These are phyloP conservation scores for Helicolenus hilgendorfi DNA, from an alignment of 2,797 vertebrate genomes.

Conservation along the genomic window DNA sequence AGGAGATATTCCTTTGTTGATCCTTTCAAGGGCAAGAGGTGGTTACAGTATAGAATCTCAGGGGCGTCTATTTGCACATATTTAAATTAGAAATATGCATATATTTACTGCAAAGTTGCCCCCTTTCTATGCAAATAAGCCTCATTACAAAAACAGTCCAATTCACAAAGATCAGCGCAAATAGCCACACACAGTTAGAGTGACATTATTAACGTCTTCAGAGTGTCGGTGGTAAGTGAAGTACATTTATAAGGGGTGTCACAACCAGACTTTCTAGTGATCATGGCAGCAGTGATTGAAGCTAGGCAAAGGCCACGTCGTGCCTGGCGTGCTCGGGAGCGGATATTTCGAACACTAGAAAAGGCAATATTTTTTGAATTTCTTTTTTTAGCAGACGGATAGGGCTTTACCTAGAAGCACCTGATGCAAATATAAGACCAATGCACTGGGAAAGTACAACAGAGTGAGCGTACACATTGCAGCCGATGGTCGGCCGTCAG, in stretches of 20 bases:
- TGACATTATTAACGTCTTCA: background rate
- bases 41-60: background rate
- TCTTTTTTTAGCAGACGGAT: no score
- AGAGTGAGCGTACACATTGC: no score
- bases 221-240: background rate
- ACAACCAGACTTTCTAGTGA: background rate
- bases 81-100: background rate
- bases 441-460: no score
- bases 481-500: no score
- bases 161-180: background rate
- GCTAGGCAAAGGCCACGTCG: no score
- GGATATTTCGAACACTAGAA: background rate
- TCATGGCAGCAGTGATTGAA: no score
- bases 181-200: background rate
- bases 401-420: no score
- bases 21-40: background rate
- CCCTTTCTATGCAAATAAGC: background rate
- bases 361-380: background rate
- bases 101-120: background rate
- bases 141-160: background rate
- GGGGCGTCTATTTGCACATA: background rate
- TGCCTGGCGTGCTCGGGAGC: background rate
- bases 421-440: no score
- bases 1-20: background rate
- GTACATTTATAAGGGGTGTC: no score